Conservation (phyloP, 2,113 vertebrate species). For the Shinisaurus crocodilurus region DNA sequence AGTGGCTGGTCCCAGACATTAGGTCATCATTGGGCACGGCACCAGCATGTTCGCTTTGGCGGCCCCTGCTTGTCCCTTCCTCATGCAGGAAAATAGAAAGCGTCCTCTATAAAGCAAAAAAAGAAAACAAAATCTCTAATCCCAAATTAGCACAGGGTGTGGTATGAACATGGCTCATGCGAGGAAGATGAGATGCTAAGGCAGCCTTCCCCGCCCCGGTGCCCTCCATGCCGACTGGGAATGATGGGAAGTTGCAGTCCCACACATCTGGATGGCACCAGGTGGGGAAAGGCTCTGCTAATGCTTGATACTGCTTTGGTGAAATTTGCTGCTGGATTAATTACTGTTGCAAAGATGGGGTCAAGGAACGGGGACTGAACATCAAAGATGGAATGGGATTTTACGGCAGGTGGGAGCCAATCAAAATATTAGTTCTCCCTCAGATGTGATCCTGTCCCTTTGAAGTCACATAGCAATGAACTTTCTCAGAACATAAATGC, state of each 20-base stretch:
- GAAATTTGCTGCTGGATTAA: neutral
- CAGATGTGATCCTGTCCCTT: neutral
- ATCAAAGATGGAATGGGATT: neutral
- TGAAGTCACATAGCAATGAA: neutral
- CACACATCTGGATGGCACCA: neutral
- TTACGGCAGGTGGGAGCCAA: neutral
- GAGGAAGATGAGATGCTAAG: neutral
- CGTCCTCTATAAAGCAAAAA: neutral
- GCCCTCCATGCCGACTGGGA: too few relatives aligned
- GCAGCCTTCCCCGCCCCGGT: too few relatives aligned
- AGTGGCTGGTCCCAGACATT: constrained; percentile 38
- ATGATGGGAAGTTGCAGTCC: neutral
- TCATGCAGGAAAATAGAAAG: neutral
- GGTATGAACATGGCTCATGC: neutral
- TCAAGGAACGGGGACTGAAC: too few relatives aligned
- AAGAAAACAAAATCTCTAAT: neutral
- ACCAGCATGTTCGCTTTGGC: constrained; percentile 32
- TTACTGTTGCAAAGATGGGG: neutral
- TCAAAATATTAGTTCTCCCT: neutral
- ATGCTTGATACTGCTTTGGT: neutral
- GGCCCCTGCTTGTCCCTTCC: neutral
- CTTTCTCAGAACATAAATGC: neutral
- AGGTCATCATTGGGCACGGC: constrained; percentile 56
- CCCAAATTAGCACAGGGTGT: constrained; percentile 1
- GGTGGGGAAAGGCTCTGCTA: too few relatives aligned